A percentile compares a stretch with the other conserved stretches of the same genome.
Evolutionary conservation across 2,797 vertebrate species (phyloP).

Genomic region (Poeciliopsis presidionis): DNA sequence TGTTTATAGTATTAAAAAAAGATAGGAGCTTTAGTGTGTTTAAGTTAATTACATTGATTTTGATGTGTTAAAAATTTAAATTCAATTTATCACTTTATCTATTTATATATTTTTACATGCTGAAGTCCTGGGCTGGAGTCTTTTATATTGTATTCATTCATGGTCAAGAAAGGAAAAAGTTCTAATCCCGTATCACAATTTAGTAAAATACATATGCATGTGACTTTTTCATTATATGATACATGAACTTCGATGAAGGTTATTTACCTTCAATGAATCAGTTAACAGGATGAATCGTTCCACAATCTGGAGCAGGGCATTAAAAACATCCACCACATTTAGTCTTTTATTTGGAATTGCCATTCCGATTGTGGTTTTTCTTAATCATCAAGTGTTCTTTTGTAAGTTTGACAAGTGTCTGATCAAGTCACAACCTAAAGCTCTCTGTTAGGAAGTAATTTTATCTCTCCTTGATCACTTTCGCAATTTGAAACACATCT

Average conservation of each 20-base stretch:
- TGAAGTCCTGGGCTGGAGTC: background rate
- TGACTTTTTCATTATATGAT: background rate
- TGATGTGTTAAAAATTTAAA: too few species aligned
- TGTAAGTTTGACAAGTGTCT: background rate
- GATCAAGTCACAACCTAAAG: background rate
- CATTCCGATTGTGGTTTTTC: background rate
- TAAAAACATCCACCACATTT: background rate
- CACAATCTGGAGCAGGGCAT: background rate
- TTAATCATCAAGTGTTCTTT: background rate
- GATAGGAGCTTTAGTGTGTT: too few species aligned
- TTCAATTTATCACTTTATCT: too few species aligned
- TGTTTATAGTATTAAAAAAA: too few species aligned
- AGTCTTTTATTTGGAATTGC: background rate
- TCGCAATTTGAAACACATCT: background rate
- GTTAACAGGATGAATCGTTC: background rate
- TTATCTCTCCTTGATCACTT: background rate
- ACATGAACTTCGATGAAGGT: background rate
- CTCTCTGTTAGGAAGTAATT: background rate
- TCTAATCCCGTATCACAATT: background rate
- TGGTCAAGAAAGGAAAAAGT: background rate
- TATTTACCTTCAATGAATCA: background rate
- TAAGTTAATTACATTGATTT: too few species aligned
- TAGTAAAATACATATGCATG: background rate
- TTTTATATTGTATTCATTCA: background rate
- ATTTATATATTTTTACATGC: too few species aligned